These are phyloP conservation scores for Epinephelus fuscoguttatus DNA, from an alignment of 2,113 vertebrate genomes.

Conservation along the genomic window DNA sequence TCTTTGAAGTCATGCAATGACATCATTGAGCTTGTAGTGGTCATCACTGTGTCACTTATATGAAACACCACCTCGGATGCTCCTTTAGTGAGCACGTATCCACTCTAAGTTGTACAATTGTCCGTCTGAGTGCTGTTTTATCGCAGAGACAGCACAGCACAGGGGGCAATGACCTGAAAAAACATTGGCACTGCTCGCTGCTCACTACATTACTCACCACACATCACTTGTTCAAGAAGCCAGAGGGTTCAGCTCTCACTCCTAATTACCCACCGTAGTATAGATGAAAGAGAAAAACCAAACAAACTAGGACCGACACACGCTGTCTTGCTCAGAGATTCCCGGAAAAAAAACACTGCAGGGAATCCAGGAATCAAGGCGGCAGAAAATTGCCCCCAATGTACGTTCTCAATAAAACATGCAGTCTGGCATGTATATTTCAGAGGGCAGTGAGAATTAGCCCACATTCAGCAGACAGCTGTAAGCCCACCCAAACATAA, in stretches of 20 bases:
- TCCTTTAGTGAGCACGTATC: conserved; percentile 6
- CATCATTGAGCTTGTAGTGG: conserved; percentile 48
- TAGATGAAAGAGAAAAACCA: conserved; percentile 58
- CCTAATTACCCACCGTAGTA: conserved; percentile 54
- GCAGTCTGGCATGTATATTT: conserved; percentile 79
- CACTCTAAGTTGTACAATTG: conserved; percentile 45
- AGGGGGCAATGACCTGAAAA: conserved; percentile 35
- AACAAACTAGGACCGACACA: conserved; percentile 54
- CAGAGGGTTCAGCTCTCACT: conserved; percentile 61
- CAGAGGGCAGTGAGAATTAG: conserved; percentile 68
- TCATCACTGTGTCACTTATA: conserved; percentile 25
- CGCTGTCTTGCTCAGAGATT: conserved; percentile 21
- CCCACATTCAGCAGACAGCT: conserved; percentile 77
- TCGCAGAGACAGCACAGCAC: conserved; percentile 27
- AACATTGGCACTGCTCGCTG: conserved; percentile 36
- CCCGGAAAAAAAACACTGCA: conserved; percentile 40
- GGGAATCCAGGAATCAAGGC: conserved; percentile 55
- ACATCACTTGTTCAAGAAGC: conserved; percentile 60
- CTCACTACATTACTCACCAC: conserved; percentile 63
- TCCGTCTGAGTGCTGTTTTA: conserved; percentile 23
- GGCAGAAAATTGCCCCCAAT: conserved; percentile 69
- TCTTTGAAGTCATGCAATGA: conserved; percentile 48
- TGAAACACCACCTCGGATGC: not conserved
- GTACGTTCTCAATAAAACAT: conserved; percentile 78
- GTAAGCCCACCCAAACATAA: conserved; percentile 66